phyloP scores from a whole-genome alignment of 2,888 invertebrate species.

The Nysson spinosus region DNA sequence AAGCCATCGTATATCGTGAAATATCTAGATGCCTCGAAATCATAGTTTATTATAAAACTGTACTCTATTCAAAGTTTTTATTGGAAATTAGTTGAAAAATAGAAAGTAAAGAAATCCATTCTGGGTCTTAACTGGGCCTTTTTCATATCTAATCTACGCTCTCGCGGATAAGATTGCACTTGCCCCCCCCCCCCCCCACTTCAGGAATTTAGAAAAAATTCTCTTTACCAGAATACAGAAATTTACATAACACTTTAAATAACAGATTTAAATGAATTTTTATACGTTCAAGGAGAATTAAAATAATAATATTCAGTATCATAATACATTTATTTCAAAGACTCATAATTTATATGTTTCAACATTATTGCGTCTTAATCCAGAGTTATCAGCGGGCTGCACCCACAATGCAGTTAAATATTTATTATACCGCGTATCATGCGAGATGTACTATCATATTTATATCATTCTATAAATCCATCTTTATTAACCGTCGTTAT shows the following conservation, averaged over 20 bases:
- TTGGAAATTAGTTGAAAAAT: conserved; percentile 19
- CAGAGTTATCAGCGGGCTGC: conserved; percentile 20
- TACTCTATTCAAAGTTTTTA: too few species aligned
- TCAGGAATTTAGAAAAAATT: conserved; percentile 38
- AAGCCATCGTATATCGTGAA: too few species aligned
- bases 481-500: background rate
- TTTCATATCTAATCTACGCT: conserved; percentile 62
- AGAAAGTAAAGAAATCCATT: conserved; percentile 36
- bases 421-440: conserved; percentile 23
- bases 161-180: conserved; percentile 59
- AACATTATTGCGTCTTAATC: background rate
- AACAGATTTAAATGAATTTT: too few species aligned
- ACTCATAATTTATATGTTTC: conserved; percentile 10
- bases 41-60: too few species aligned
- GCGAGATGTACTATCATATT: conserved; percentile 14
- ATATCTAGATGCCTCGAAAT: too few species aligned
- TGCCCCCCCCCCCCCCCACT: conserved; percentile 36
- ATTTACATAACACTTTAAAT: too few species aligned
- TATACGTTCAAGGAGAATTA: too few species aligned
- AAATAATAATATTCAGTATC: too few species aligned
- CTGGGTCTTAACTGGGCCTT: conserved; percentile 39
- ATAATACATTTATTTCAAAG: too few species aligned
- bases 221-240: too few species aligned
- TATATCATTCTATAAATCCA: conserved; percentile 28
- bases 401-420: conserved; percentile 29